Evolutionary conservation across 2,888 invertebrate species (phyloP).

Genomic region (Plebejus argus): DNA sequence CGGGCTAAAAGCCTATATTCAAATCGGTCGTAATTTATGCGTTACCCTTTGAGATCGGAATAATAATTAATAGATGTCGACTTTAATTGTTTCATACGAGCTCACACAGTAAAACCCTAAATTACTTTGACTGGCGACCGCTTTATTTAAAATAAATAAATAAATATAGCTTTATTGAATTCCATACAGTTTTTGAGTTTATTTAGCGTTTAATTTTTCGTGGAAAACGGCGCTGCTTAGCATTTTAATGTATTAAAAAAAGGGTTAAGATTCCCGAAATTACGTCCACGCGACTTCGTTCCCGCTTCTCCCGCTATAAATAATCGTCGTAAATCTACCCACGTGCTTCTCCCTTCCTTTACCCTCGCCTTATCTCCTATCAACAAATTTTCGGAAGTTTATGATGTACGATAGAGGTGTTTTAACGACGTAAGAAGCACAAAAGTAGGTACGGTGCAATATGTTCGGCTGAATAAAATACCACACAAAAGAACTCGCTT

Average conservation of each 20-base stretch:
- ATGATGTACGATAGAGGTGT: constrained; percentile 9
- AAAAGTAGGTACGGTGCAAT: not conserved
- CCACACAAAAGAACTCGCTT: constrained; percentile 12
- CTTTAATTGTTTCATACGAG: constrained; percentile 22
- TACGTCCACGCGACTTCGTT: not conserved
- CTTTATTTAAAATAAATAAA: no score
- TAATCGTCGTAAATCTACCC: not conserved
- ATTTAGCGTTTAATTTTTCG: not conserved
- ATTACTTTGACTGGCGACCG: not conserved
- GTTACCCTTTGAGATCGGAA: constrained; percentile 20
- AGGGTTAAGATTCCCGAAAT: not conserved
- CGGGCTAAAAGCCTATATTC: not conserved
- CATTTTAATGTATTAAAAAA: constrained; percentile 3
- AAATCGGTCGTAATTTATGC: constrained; percentile 17
- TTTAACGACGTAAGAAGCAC: constrained; percentile 2
- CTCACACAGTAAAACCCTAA: not conserved
- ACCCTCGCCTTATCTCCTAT: not conserved
- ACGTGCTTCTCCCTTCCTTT: no score
- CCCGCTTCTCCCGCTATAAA: not conserved
- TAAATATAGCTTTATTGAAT: no score
- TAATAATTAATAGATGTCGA: constrained; percentile 28
- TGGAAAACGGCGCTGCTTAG: not conserved
- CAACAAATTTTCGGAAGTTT: constrained; percentile 19
- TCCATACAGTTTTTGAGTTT: no score
- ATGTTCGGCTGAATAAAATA: constrained; percentile 12